Percentiles rank a stretch among this genome's conserved stretches.
phyloP scores from a whole-genome alignment of 2,888 invertebrate genomes.

The Nemoura dubitans region DNA sequence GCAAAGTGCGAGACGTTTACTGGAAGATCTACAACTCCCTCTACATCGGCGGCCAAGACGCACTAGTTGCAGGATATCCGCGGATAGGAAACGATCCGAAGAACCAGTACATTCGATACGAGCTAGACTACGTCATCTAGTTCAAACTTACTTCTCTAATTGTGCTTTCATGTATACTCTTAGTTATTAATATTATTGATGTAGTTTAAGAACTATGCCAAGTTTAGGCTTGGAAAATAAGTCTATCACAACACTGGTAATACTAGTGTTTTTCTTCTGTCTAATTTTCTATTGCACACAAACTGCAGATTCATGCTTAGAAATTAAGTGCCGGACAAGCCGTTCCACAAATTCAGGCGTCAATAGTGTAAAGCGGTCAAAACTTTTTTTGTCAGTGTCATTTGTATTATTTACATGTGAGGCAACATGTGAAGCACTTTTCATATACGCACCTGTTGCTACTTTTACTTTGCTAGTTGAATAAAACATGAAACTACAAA shows the following conservation, averaged over 20 bases:
- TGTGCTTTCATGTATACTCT: background rate
- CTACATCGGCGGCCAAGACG: slow-evolving; percentile 98
- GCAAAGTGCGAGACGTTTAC: slow-evolving; percentile 98
- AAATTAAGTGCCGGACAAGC: no score
- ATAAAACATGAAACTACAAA: background rate
- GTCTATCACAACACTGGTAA: no score
- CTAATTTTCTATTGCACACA: no score
- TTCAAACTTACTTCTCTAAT: background rate
- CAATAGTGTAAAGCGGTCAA: no score
- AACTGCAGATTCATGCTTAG: no score
- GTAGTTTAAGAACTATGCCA: background rate
- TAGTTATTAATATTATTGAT: background rate
- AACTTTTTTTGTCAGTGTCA: no score
- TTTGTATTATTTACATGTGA: no score
- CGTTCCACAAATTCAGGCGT: no score
- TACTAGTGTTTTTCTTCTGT: no score
- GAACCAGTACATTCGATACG: slow-evolving; percentile 92
- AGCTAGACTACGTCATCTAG: slow-evolving; percentile 92
- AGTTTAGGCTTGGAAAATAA: no score
- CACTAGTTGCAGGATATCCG: slow-evolving; percentile 97
- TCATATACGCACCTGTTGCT: background rate
- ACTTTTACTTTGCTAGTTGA: background rate
- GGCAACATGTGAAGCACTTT: no score
- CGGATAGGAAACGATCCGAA: slow-evolving; percentile 94
- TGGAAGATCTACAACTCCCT: slow-evolving; percentile 99